phyloP scores from a whole-genome alignment of 1,140 invertebrate genomes.

The Chironomus tepperi region DNA sequence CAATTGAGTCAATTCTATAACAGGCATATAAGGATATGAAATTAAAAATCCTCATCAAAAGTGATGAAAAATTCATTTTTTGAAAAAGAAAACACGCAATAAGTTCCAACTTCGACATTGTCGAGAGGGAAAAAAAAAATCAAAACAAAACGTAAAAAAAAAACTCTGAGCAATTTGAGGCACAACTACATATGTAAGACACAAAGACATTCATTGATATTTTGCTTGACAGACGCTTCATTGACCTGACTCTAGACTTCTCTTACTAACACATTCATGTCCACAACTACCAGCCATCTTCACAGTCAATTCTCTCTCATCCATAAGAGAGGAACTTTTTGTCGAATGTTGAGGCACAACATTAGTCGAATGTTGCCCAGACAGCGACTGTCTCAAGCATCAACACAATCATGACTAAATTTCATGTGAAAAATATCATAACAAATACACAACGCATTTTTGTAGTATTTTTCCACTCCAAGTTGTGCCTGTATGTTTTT shows the following conservation, averaged over 20 bases:
- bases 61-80: background rate
- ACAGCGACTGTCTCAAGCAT: background rate
- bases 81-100: conserved; percentile 4
- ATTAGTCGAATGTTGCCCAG: background rate
- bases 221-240: background rate
- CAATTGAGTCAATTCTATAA: too few species aligned
- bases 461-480: too few species aligned
- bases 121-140: conserved; percentile 11
- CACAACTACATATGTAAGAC: background rate
- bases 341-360: background rate
- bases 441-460: too few species aligned
- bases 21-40: too few species aligned
- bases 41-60: too few species aligned
- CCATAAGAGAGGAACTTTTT: too few species aligned
- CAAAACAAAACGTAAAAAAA: conserved; percentile 13
- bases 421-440: background rate
- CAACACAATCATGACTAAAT: background rate
- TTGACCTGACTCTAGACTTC: background rate
- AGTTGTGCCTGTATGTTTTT: too few species aligned
- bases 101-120: background rate
- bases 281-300: background rate
- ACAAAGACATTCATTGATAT: too few species aligned
- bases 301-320: background rate
- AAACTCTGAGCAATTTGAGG: background rate
- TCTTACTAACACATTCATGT: background rate